phyloP scores from a whole-genome alignment of 2,888 invertebrate genomes.

The Rhamnusium bicolor region DNA sequence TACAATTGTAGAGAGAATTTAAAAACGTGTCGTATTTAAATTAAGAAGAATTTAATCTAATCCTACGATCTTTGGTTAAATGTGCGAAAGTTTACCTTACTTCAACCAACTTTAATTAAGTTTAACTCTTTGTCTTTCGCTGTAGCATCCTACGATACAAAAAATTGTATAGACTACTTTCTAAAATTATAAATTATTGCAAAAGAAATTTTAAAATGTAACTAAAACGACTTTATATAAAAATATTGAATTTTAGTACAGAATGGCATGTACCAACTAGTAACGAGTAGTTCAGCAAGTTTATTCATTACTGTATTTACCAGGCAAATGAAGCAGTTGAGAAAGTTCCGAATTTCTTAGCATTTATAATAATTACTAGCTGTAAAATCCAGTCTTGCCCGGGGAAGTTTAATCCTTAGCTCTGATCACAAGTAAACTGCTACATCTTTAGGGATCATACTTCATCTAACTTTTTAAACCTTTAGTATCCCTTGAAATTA shows the following conservation, averaged over 20 bases:
- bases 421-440: no score
- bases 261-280: background rate
- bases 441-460: no score
- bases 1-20: no score
- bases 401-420: no score
- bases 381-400: no score
- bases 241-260: background rate
- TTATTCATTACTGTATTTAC: background rate
- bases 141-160: background rate
- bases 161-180: background rate
- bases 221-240: background rate
- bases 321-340: background rate
- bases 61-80: background rate
- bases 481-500: no score
- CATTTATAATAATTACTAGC: background rate
- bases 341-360: background rate
- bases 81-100: background rate
- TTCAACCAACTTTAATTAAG: background rate
- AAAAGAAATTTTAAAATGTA: background rate
- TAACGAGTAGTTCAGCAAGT: background rate
- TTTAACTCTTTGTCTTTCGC: background rate
- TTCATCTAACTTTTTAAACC: no score
- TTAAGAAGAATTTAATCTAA: background rate
- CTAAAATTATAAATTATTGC: background rate
- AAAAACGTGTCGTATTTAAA: background rate